Base-by-base conservation (phyloP, 2,888 invertebrate genomes). In the Frankliniella intonsa region DNA sequence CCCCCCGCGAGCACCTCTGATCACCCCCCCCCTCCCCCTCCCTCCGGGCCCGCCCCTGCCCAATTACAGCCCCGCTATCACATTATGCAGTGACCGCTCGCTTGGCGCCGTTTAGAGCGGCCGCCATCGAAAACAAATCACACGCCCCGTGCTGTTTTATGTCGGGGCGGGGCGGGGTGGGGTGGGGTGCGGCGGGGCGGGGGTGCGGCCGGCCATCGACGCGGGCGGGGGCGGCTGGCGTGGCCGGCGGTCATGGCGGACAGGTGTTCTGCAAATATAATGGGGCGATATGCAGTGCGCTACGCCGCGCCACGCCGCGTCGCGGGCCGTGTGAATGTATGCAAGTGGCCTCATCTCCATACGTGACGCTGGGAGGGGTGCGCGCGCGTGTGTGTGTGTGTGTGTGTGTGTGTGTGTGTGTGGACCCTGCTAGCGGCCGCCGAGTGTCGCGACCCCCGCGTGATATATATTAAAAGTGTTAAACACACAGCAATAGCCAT, bases 311-410 rank as follows among this genome's bases (percentile, higher is more conserved):
- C n/a, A 14, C 8, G 19, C 62, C 19, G 14, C 62, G 62, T 7
- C 62, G 62, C 55, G 55, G 55, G 62, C 62, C 62, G 62, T 76
- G 25, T 76, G 69, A 76, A 25, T 25, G 69, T 25, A 76, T 76
- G 25, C 69, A 76, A 76, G 69, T 76, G 22, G 69, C 69, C 69
- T 76, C 69, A 76, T 76, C 69, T 76, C 69, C 69, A 76, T 76
- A 76, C 62, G 25, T 25, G 69, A 25, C 69, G 22, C 22, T 2
- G 55, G 55, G 55, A n/a, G 69, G 69, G 25, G 22, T 76, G 69
- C 25, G 25, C 11, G 69, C 19, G 7, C 25, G 25, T 5, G 38
- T 5, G 3, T 5, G 38, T 38, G 38, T 38, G 38, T 38, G 38
- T 38, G 38, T 38, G 38, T 38, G 38, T 38, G 38, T 38, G 38